Base-by-base conservation (phyloP, 92 coral and sea anemone genomes). In the Muricea muricata region DNA sequence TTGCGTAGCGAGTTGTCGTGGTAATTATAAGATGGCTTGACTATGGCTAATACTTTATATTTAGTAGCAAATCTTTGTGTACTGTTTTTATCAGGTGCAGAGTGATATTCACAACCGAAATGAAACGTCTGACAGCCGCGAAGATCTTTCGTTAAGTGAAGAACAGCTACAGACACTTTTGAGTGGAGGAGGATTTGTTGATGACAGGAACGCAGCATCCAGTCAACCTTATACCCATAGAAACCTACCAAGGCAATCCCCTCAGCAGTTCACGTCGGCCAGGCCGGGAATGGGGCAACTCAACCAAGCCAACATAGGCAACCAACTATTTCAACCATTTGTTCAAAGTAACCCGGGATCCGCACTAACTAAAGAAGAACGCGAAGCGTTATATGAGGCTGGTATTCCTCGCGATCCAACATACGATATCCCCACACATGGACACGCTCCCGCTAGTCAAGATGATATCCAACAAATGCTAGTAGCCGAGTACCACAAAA, bases 381-480 rank as follows among this genome's bases (percentile, higher is more conserved):
- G 60, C 12, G 3, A 7, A 7, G 37, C 11, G 23, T 34, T 74
- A n/a, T 11, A 11, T 21, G 10, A 77, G 21, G 82, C 68, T 32
- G 82, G 82, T 0, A 31, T 54, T 21, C 57, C 68, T 34, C 30
- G 33, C 9, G 32, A 60, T 7, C 68, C 23, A 24, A 60, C 28
- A 23, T 29, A 60, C 68, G 3, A 24, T 25, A 21, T 60, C 20
- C 56, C 56, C 23, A 21, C 1, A 18, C 80, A 42, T 20, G 61
- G 33, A 10, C 39, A 1, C 29, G 24, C 33, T 25, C n/a, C 13
- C 32, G 47, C 15, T 29, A 23, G 39, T 7, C 69, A 17, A 17
- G 52, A 47, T 30, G 69, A 54, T 54, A 77, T 57, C 15, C 47
- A 77, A 56, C 39, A 34, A 15, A 77, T 77, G 82, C 33, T 77